These are phyloP conservation scores for Percopsis omiscomaycus DNA, from an alignment of 2,797 vertebrate genomes.

Conservation along the genomic window DNA sequence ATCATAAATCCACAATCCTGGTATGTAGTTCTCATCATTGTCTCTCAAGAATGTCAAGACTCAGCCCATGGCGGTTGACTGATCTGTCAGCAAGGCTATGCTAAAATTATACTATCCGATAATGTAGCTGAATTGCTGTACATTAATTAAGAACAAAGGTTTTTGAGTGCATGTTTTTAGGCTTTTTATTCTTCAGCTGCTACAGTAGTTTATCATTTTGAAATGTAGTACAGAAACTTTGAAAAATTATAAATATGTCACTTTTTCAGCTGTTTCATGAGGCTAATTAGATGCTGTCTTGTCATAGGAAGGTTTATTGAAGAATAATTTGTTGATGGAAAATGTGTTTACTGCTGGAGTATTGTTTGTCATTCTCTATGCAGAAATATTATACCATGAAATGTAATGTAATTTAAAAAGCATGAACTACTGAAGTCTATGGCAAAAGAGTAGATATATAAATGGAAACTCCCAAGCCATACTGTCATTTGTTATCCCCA, in stretches of 20 bases:
- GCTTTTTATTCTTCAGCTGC: background rate
- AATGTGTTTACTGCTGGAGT: too few species aligned
- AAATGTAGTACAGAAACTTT: background rate
- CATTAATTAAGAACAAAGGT: too few species aligned
- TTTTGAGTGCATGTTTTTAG: background rate
- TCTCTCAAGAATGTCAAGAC: background rate
- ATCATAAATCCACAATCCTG: too few species aligned
- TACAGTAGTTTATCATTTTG: background rate
- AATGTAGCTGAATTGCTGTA: too few species aligned
- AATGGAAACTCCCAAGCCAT: background rate
- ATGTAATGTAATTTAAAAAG: too few species aligned
- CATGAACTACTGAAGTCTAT: background rate
- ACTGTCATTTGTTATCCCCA: background rate
- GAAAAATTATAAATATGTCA: background rate
- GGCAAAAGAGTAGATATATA: background rate
- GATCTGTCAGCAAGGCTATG: background rate
- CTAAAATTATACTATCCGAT: too few species aligned
- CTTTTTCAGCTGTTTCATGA: background rate
- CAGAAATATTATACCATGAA: background rate
- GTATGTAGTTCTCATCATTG: background rate
- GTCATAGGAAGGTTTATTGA: too few species aligned
- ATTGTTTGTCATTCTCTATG: background rate
- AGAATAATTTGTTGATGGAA: too few species aligned
- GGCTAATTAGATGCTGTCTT: too few species aligned
- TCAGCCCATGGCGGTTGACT: background rate